phyloP scores from a whole-genome alignment of 2,113 vertebrate species.

The Cryptomyrus ogoouensis region DNA sequence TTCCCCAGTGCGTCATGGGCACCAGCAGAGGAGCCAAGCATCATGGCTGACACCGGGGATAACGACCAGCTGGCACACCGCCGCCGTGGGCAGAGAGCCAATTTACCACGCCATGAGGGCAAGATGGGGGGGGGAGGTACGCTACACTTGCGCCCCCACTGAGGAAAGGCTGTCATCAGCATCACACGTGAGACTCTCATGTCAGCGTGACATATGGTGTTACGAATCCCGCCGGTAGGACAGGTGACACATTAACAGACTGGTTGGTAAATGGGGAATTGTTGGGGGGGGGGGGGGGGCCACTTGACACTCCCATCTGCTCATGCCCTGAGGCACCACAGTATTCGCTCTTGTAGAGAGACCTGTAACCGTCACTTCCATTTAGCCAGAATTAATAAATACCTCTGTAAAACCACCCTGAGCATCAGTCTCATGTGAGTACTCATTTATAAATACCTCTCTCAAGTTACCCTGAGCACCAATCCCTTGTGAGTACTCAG shows the following conservation, averaged over 20 bases:
- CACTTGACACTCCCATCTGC: constrained; percentile 82
- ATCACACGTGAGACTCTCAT: constrained; percentile 50
- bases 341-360: constrained; percentile 82
- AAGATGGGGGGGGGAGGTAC: not conserved
- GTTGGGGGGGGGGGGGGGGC: constrained; percentile 43
- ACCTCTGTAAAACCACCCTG: constrained; percentile 44
- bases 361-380: constrained; percentile 69
- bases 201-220: constrained; percentile 73
- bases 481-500: not conserved
- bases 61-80: not conserved
- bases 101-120: not conserved
- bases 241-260: constrained; percentile 75
- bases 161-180: not conserved
- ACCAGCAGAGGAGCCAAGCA: not conserved
- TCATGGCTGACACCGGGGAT: not conserved
- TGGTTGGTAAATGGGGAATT: constrained; percentile 49
- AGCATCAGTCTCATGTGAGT: not conserved
- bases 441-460: constrained; percentile 45
- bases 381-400: constrained; percentile 60
- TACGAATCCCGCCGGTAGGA: constrained; percentile 65
- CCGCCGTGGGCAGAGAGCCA: not conserved
- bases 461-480: constrained; percentile 32
- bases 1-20: not conserved
- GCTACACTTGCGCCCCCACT: not conserved
- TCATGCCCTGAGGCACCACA: constrained; percentile 74